Evolutionary conservation across 2,113 vertebrate genomes (phyloP), one percentile per base, ranked within the genome.

Genomic region (Raja brachyura): DNA sequence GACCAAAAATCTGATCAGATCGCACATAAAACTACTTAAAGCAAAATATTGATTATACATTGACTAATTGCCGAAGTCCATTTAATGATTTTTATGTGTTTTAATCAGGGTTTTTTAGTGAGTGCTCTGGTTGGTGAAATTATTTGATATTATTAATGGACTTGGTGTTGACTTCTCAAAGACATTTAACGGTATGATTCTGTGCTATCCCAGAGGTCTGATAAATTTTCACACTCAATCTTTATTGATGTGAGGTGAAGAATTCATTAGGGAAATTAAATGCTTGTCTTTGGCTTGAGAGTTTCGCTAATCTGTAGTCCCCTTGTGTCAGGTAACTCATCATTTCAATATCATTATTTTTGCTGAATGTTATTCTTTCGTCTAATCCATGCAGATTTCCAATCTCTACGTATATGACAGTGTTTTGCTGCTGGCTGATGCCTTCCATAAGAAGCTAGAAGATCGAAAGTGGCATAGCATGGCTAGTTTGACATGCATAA

Each of bases 401-500:
- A 93, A 86, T 75, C 85, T 85, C 79, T 93, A 93, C 6, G 85
- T 93, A 28, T 93, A 93, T 59, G 93, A 93, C 85, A 93, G 93
- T 75, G 85, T 93, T 25, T 75, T 93, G 25, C 93, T 93, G 63
- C 93, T 93, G 63, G 85, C 79, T 31, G 85, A 81, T 66, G 93
- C 93, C 22, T 93, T 93, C 85, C 93, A 93, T 31, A 81, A 93
- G 8, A 93, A 93, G 70, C 93, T 93, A 6, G 93, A 93, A 61
- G 93, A 93, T 81, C 81, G 93, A 81, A 93, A 93, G 66, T 93
- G 93, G 93, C 93, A 93, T 73, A 93, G 93, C 93, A 93, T 93
- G 93, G 93, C 93, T 39, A 93, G 93, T 66, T 86, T 93, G 79
- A 93, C 73, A 18, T 93, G 93, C 61, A 48, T 93, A 33, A 90